phyloP scores from a whole-genome alignment of 2,888 invertebrate genomes.

The Chorisops tibialis region DNA sequence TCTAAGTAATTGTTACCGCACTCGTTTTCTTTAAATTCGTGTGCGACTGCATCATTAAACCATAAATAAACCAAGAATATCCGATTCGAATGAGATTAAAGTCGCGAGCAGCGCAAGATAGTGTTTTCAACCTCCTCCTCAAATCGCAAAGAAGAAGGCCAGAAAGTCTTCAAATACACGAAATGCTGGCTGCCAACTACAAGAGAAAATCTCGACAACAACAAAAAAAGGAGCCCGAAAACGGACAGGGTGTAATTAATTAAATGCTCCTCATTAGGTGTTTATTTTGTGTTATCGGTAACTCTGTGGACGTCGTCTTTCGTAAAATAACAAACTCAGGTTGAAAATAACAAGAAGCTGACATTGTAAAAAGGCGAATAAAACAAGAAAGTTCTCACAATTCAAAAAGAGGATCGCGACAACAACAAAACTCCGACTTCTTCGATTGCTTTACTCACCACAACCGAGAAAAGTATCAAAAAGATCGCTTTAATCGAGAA shows the following conservation, averaged over 20 bases:
- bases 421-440: too few species aligned
- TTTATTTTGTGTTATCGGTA: conserved; percentile 30
- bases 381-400: conserved; percentile 28
- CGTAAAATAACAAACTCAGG: conserved; percentile 11
- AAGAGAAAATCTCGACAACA: too few species aligned
- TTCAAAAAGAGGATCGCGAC: background rate
- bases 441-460: too few species aligned
- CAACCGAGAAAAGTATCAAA: background rate
- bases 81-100: too few species aligned
- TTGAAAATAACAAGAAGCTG: conserved; percentile 15
- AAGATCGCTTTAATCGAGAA: too few species aligned
- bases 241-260: conserved; percentile 24
- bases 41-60: too few species aligned
- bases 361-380: conserved; percentile 10
- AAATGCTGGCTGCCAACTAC: background rate
- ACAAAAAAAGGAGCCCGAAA: background rate
- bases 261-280: conserved; percentile 32
- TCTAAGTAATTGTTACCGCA: too few species aligned
- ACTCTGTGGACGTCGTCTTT: conserved; percentile 7
- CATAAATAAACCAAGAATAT: too few species aligned
- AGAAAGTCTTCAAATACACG: background rate
- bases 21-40: too few species aligned
- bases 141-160: background rate
- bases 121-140: background rate
- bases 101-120: background rate